Evolutionary conservation across 2,888 invertebrate genomes (phyloP), one percentile per base, ranked within the genome.

Genomic region (Resseliella maxima): DNA sequence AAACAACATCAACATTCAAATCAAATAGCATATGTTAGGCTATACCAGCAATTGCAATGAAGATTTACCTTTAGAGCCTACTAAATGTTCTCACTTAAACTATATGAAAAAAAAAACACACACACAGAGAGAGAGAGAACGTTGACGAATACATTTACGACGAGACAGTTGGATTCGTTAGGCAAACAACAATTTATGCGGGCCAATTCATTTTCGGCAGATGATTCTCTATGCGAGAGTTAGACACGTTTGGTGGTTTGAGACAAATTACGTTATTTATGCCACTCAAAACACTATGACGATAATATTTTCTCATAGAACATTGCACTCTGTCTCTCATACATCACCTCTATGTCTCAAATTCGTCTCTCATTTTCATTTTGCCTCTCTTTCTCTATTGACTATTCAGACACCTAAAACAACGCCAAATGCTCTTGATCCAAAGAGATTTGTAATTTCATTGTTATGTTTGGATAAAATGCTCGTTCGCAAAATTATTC

Each of bases 101-200:
- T 72, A 72, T 72, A 59, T n/a, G n/a, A n/a, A n/a, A n/a, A n/a
- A n/a, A n/a, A n/a, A n/a, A n/a, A n/a, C n/a, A n/a, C n/a, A n/a
- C n/a, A n/a, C n/a, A n/a, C n/a, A n/a, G n/a, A n/a, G n/a, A n/a
- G 31, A 72, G 31, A 41, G 6, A 41, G 5, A 50, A 72, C 72
- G 35, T 72, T 72, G 31, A 72, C 72, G n/a, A 72, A 72, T 35
- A 72, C 31, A n/a, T 72, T 72, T 72, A 72, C 72, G n/a, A 72
- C 31, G 72, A 72, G 72, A 72, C 72, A 31, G 72, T 72, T 18
- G n/a, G 31, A 72, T 72, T 15, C 31, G 24, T 59, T n/a, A 24
- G 5, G 24, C 59, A 72, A 36, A 38, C 41, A n/a, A 83, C 83
- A n/a, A 83, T 83, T 83, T 83, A 83, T 83, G 83, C 83, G 83